phyloP scores from a whole-genome alignment of 2,797 vertebrate species.

The Carduelis carduelis region DNA sequence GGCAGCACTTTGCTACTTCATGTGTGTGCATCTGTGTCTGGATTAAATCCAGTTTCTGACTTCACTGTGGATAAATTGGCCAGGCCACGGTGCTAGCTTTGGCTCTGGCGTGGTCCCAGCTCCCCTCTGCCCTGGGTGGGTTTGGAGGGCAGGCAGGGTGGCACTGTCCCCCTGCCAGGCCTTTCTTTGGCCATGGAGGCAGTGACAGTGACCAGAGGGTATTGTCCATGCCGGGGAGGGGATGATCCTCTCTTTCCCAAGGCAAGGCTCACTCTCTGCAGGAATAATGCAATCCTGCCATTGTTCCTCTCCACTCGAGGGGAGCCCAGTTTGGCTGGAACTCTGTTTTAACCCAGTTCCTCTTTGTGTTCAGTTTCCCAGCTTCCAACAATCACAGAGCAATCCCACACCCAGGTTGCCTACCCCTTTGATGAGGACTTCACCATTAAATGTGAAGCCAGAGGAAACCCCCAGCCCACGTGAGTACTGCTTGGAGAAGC shows the following conservation, averaged over 20 bases:
- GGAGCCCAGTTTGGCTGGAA: neutral
- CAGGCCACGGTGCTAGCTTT: fast-evolving
- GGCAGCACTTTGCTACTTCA: neutral
- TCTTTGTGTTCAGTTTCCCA: slow-evolving; percentile 83
- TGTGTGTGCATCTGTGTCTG: neutral
- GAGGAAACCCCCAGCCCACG: slow-evolving; percentile 90
- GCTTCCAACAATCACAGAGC: slow-evolving; percentile 88
- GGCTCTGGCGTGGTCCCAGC: neutral
- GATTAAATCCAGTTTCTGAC: neutral
- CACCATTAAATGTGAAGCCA: slow-evolving; percentile 89
- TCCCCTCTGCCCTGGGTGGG: neutral
- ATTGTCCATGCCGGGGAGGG: fast-evolving
- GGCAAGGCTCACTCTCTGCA: neutral
- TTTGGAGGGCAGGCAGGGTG: fast-evolving
- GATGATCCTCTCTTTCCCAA: neutral
- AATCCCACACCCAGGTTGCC: slow-evolving; percentile 85
- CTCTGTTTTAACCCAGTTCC: neutral
- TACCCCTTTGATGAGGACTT: slow-evolving; percentile 93
- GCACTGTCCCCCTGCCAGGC: neutral
- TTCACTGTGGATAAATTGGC: neutral
- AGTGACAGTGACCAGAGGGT: fast-evolving
- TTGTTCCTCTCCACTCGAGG: neutral
- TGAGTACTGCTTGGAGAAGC: slow-evolving; percentile 73
- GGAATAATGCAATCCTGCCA: fast-evolving
- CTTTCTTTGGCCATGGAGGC: neutral